A percentile compares a stretch with the other conserved stretches of the same genome.
These are phyloP conservation scores for Melitaea cinxia DNA, from an alignment of 1,140 invertebrate genomes.

Conservation along the genomic window DNA sequence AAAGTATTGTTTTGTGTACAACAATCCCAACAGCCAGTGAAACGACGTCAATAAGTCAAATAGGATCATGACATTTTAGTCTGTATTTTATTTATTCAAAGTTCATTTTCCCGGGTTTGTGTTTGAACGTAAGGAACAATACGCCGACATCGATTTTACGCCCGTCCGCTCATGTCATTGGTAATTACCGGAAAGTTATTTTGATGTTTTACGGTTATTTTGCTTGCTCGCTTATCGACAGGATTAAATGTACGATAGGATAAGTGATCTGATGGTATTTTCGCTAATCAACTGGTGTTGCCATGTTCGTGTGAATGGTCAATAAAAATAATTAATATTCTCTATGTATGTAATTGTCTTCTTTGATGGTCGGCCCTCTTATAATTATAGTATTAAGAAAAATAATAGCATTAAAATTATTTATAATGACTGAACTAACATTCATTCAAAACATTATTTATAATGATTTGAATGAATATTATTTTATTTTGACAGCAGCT, in stretches of 20 bases:
- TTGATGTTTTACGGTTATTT: constrained; percentile 43
- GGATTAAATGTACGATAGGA: constrained; percentile 26
- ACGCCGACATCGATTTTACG: constrained; percentile 42
- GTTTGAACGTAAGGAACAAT: constrained; percentile 14
- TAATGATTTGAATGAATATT: too few relatives aligned
- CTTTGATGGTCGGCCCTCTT: not conserved
- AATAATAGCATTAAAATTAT: too few relatives aligned
- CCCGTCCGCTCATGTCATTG: constrained; percentile 46
- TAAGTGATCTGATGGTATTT: constrained; percentile 14
- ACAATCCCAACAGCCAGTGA: not conserved
- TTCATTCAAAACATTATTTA: too few relatives aligned
- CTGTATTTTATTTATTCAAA: not conserved
- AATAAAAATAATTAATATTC: constrained; percentile 6
- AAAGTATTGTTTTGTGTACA: constrained; percentile 37
- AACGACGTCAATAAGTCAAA: not conserved
- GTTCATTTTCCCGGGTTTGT: constrained; percentile 12
- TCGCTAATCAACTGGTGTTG: constrained; percentile 8
- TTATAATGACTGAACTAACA: too few relatives aligned
- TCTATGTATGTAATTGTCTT: not conserved
- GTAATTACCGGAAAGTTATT: constrained; percentile 48
- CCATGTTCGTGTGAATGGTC: constrained; percentile 21
- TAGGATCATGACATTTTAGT: not conserved
- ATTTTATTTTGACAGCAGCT: too few relatives aligned
- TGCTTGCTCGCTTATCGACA: constrained; percentile 33
- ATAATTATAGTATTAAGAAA: not conserved